These are phyloP conservation scores for Bombus sylvicola DNA, from an alignment of 1,140 invertebrate genomes.

Conservation along the genomic window DNA sequence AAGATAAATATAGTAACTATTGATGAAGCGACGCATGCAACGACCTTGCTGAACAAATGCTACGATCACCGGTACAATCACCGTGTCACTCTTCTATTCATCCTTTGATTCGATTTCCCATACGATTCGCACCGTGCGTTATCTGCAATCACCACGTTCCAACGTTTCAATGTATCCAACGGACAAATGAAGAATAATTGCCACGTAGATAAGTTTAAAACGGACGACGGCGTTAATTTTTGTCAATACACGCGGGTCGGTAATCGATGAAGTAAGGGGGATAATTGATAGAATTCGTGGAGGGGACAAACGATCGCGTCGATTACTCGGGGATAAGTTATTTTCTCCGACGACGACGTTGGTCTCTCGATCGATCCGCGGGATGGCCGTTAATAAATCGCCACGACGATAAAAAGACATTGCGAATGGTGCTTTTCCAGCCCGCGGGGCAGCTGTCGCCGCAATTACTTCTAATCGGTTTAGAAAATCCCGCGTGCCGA, in stretches of 20 bases:
- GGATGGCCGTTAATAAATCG: constrained; percentile 48
- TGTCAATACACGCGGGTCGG: neutral
- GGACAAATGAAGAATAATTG: constrained; percentile 30
- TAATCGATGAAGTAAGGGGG: neutral
- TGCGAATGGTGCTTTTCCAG: constrained; percentile 46
- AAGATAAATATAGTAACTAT: no score
- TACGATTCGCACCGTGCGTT: neutral
- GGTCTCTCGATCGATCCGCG: neutral
- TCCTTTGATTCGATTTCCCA: constrained; percentile 38
- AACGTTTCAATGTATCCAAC: neutral
- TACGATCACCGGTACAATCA: constrained; percentile 10
- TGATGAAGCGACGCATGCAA: constrained; percentile 5
- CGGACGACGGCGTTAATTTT: neutral
- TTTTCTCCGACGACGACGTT: neutral
- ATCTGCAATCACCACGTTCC: constrained; percentile 1
- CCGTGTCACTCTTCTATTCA: constrained; percentile 30
- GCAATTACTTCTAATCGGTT: constrained; percentile 67
- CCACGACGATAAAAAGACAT: neutral
- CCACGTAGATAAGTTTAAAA: neutral
- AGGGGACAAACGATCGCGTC: no score
- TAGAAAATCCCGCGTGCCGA: constrained; percentile 58
- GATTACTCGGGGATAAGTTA: no score
- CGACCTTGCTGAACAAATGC: constrained; percentile 34
- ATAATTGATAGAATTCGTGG: neutral
- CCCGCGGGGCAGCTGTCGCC: constrained; percentile 31